Conservation (phyloP, 1,140 invertebrate species). For the Ylistrum balloti region DNA sequence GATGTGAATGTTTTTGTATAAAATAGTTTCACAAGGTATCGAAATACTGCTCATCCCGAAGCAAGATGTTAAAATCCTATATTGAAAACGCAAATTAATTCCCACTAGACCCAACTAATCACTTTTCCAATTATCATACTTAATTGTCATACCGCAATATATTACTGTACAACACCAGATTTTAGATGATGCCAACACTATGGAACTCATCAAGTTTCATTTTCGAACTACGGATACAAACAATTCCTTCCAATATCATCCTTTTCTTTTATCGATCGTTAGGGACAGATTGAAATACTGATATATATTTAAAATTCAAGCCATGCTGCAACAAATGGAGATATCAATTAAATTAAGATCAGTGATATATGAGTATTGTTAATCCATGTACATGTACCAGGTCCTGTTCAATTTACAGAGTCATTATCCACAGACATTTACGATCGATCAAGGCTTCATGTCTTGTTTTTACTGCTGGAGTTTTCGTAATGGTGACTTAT, state of each 20-base stretch:
- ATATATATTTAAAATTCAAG: not conserved
- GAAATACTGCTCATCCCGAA: no score
- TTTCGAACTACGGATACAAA: not conserved
- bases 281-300: not conserved
- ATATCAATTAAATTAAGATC: not conserved
- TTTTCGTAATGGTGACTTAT: not conserved
- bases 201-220: no score
- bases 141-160: no score
- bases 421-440: not conserved
- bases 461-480: not conserved
- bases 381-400: not conserved
- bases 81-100: no score
- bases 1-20: no score
- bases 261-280: not conserved
- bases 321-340: not conserved
- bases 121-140: no score
- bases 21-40: no score
- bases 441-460: not conserved
- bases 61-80: no score
- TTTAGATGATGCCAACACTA: no score
- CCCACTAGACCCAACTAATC: no score
- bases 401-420: not conserved
- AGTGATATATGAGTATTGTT: not conserved
- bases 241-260: not conserved
- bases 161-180: no score